A percentile compares a stretch with the other conserved stretches of the same genome.
These are phyloP conservation scores for Pantherophis guttatus DNA, from an alignment of 2,113 vertebrate species.

Conservation along the genomic window DNA sequence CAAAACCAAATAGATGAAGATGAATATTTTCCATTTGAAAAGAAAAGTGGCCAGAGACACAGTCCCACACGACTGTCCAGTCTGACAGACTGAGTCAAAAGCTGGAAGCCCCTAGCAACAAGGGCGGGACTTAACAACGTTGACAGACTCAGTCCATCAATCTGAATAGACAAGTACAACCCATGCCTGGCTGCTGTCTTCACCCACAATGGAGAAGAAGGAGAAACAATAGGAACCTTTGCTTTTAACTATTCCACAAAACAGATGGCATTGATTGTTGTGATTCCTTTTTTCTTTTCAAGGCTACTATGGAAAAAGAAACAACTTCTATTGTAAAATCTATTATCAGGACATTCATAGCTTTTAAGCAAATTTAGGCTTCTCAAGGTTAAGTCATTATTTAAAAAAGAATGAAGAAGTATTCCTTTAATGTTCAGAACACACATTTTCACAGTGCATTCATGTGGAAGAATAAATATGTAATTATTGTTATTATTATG, in stretches of 20 bases:
- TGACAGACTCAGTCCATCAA: too few relatives aligned
- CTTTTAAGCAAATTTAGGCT: conserved; percentile 33
- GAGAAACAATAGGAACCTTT: conserved; percentile 3
- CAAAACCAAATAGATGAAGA: too few relatives aligned
- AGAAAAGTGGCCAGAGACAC: too few relatives aligned
- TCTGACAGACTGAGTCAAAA: too few relatives aligned
- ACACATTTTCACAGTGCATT: background rate
- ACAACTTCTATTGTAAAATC: conserved; percentile 4
- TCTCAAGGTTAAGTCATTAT: background rate
- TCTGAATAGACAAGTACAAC: too few relatives aligned
- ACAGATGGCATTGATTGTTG: conserved; percentile 7
- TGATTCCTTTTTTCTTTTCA: conserved; percentile 31
- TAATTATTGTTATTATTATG: background rate
- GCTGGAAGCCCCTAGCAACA: too few relatives aligned
- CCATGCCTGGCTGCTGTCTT: too few relatives aligned
- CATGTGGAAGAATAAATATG: conserved; percentile 4
- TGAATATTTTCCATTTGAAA: too few relatives aligned
- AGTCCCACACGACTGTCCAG: too few relatives aligned
- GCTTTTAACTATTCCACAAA: conserved; percentile 45
- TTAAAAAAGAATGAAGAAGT: background rate
- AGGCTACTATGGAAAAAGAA: conserved; percentile 33
- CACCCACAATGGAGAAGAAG: too few relatives aligned
- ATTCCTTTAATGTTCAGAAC: conserved; percentile 22
- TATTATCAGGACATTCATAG: background rate
- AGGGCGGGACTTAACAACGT: too few relatives aligned